These are phyloP conservation scores for Sarcophaga variegata DNA, from an alignment of 2,888 invertebrate species.

Conservation along the genomic window DNA sequence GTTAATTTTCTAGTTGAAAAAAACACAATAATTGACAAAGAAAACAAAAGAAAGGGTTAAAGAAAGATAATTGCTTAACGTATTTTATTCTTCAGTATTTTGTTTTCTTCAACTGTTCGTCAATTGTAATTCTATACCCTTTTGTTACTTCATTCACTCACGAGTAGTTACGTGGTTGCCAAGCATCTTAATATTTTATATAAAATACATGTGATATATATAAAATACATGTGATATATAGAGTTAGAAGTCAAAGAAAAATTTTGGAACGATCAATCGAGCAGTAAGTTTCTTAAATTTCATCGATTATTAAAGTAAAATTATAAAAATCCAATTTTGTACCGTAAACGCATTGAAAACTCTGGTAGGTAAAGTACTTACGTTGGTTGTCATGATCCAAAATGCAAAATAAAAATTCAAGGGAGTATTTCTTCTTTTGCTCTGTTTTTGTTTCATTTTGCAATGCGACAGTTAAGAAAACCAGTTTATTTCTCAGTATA, in stretches of 20 bases:
- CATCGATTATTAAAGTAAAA: no score
- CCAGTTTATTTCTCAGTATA: conserved; percentile 54
- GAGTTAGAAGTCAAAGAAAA: neutral
- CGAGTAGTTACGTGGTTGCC: neutral
- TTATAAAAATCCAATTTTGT: no score
- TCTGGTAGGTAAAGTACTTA: neutral
- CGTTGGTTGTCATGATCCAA: neutral
- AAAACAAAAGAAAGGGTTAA: conserved; percentile 7
- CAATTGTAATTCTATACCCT: conserved; percentile 58
- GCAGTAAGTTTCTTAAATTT: no score
- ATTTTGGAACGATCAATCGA: no score
- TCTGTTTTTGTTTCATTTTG: conserved; percentile 28
- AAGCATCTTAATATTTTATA: neutral
- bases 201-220: neutral
- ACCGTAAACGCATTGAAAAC: no score
- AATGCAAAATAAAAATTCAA: conserved; percentile 51
- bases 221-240: no score
- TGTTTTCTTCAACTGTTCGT: neutral
- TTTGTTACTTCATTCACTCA: neutral
- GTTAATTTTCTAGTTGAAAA: conserved; percentile 21
- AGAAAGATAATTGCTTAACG: conserved; percentile 56
- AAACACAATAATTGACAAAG: conserved; percentile 33
- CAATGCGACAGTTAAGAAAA: conserved; percentile 64
- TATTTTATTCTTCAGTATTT: neutral
- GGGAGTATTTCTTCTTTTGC: conserved; percentile 47